Conservation (phyloP, 2,797 vertebrate species). For the Channallabes apus region DNA sequence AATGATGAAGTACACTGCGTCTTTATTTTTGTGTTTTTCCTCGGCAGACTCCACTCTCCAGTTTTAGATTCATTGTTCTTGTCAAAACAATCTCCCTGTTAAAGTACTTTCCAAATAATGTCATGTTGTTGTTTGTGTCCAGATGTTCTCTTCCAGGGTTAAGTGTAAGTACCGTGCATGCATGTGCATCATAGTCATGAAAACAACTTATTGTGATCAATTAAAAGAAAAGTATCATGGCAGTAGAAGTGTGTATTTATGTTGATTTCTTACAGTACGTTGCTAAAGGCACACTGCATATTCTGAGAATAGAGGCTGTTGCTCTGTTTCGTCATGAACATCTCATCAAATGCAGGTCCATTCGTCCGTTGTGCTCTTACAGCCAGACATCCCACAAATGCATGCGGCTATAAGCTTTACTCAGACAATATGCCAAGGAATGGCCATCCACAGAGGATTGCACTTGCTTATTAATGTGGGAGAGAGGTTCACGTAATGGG, state of each 20-base stretch:
- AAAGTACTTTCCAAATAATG: conserved; percentile 68
- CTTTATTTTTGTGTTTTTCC: conserved; percentile 54
- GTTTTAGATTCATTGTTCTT: conserved; percentile 72
- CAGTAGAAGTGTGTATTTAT: neutral
- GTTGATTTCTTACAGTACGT: neutral
- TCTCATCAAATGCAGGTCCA: conserved; percentile 13
- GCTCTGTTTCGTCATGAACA: neutral
- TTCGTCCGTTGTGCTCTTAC: conserved; percentile 5
- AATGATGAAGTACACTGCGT: conserved; percentile 19
- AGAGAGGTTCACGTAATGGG: conserved; percentile 29
- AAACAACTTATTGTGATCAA: neutral
- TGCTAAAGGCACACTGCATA: neutral
- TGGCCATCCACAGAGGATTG: conserved; percentile 34
- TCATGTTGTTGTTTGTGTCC: conserved; percentile 61
- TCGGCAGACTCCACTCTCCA: conserved; percentile 60
- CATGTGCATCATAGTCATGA: conserved; percentile 28
- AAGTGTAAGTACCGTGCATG: neutral
- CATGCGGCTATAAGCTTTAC: conserved; percentile 22
- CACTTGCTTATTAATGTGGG: conserved; percentile 43
- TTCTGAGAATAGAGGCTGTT: neutral
- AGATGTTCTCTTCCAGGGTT: conserved; percentile 18
- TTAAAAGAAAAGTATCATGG: neutral
- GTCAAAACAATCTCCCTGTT: conserved; percentile 65
- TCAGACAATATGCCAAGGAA: conserved; percentile 25
- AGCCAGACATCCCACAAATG: conserved; percentile 21